phyloP scores from a whole-genome alignment of 2,888 invertebrate species.

The Platycnemis pennipes region DNA sequence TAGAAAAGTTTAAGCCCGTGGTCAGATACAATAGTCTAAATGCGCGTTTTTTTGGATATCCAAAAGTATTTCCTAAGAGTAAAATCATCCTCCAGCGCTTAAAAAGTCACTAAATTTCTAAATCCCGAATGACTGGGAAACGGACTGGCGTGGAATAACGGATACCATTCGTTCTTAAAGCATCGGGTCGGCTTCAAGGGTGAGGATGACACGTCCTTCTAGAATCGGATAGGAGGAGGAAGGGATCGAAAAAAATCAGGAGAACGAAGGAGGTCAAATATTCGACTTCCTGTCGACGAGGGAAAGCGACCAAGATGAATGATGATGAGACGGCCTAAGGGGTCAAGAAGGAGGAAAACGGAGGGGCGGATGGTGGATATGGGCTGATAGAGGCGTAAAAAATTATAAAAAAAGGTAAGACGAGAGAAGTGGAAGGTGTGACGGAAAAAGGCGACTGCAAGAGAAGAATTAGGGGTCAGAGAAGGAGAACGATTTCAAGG shows the following conservation, averaged over 20 bases:
- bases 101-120: too few relatives aligned
- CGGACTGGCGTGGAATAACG: background rate
- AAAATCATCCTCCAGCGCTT: too few relatives aligned
- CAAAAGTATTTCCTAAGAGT: too few relatives aligned
- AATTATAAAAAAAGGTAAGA: background rate
- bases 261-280: background rate
- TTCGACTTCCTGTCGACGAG: background rate
- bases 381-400: background rate
- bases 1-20: too few relatives aligned
- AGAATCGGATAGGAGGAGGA: background rate
- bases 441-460: background rate
- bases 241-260: background rate
- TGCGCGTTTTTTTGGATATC: too few relatives aligned
- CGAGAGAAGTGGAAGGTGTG: background rate
- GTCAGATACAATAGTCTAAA: too few relatives aligned
- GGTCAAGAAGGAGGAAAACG: background rate
- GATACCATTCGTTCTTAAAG: background rate
- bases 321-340: background rate
- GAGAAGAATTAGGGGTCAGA: background rate
- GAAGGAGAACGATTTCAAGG: background rate
- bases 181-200: background rate
- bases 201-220: background rate
- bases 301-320: background rate
- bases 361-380: background rate
- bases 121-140: background rate